Percentiles rank a stretch among this genome's conserved stretches.
These are phyloP conservation scores for Theristicus caerulescens DNA, from an alignment of 2,113 vertebrate species.

Conservation along the genomic window DNA sequence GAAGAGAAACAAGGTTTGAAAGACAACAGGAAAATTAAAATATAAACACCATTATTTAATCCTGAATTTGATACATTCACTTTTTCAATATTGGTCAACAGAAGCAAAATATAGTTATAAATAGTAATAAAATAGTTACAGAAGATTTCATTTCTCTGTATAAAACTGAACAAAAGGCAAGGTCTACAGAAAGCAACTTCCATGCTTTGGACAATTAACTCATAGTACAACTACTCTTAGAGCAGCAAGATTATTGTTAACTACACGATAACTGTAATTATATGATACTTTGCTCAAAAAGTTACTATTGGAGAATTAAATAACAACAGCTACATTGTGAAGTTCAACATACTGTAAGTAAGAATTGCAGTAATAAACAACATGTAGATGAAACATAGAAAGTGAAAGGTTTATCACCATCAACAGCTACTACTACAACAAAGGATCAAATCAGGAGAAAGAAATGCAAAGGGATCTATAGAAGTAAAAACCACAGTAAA, in stretches of 20 bases:
- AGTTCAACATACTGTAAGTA: not conserved
- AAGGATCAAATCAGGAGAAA: not conserved
- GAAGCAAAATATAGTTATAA: not conserved
- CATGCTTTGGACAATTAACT: not conserved
- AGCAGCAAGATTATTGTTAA: not conserved
- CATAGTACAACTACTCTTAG: not conserved
- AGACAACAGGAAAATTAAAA: not conserved
- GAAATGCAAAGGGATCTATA: not conserved
- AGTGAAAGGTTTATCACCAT: not conserved
- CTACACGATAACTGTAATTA: not conserved
- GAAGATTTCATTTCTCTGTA: not conserved
- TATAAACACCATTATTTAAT: not conserved
- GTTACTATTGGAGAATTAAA: not conserved
- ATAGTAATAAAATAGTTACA: not conserved
- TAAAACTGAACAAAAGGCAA: not conserved
- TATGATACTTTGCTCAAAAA: not conserved
- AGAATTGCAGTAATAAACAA: not conserved
- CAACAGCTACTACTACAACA: not conserved
- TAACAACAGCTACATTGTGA: not conserved
- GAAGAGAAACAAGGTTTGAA: not conserved
- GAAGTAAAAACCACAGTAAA: not conserved
- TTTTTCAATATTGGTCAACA: not conserved
- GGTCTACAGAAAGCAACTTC: not conserved
- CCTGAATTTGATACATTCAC: not conserved
- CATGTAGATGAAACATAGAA: not conserved